A percentile compares a stretch with the other conserved stretches of the same genome.
phyloP scores from a whole-genome alignment of 2,888 invertebrate genomes.

The Andrena chrysosceles region DNA sequence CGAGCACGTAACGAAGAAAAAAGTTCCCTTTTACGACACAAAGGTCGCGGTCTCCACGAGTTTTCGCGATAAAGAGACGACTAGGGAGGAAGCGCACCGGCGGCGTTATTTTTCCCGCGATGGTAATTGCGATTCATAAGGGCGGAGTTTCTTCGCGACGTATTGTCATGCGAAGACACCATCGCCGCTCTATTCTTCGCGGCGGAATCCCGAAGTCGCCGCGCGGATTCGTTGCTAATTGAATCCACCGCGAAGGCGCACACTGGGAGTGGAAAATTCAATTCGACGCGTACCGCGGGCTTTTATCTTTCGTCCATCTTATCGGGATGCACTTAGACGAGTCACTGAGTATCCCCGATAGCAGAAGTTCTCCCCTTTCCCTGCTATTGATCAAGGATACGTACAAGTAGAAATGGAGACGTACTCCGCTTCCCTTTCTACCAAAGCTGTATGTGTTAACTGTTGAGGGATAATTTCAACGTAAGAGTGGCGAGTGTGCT shows the following conservation, averaged over 20 bases:
- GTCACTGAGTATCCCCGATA: not conserved
- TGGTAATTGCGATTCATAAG: constrained; percentile 40
- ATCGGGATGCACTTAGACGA: constrained; percentile 11
- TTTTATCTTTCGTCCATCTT: constrained; percentile 44
- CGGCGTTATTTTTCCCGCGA: constrained; percentile 4
- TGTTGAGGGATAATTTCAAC: no score
- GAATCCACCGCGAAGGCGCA: constrained; percentile 4
- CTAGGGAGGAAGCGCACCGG: not conserved
- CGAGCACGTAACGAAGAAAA: constrained; percentile 25
- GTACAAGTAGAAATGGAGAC: not conserved
- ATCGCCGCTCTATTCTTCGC: not conserved
- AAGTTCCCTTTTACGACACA: constrained; percentile 15
- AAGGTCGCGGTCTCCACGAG: constrained; percentile 9
- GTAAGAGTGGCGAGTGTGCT: no score
- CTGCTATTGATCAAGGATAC: not conserved
- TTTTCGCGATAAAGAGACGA: not conserved
- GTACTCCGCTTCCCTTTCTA: not conserved
- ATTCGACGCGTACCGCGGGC: constrained; percentile 56
- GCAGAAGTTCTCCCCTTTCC: not conserved
- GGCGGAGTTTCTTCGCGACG: constrained; percentile 15
- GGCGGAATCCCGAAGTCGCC: not conserved
- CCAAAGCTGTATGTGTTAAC: not conserved
- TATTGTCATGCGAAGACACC: constrained; percentile 20
- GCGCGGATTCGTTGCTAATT: constrained; percentile 31
- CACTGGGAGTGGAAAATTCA: constrained; percentile 51